Evolutionary conservation across 2,113 vertebrate species (phyloP), one percentile per base, ranked within the genome.

Genomic region (Meles meles): DNA sequence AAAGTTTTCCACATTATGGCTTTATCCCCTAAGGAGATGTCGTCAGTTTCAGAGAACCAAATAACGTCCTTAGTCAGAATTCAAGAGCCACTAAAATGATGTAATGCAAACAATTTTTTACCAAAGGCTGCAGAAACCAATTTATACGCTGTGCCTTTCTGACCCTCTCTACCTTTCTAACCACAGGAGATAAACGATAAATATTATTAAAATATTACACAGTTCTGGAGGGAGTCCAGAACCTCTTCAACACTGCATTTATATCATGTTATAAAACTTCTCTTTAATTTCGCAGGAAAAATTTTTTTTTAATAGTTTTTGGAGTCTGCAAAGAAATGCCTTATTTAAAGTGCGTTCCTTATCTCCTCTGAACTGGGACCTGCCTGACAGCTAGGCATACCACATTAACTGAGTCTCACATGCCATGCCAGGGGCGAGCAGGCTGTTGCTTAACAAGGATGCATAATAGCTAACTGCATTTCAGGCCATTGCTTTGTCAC

Each of bases 181-280:
- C 79, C 90, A 85, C 82, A 59, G 86, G 95, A 98, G 74, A 96
- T 97, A 97, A 93, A 97, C 93, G 96, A 98, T 96, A 97, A 90
- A 80, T 86, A 91, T 82, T 97, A 95, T 97, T 97, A 97, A 98
- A 98, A 97, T 96, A 95, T 93, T 90, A 94, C 13, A 88, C 39
- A 77, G 61, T 80, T 94, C 80, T 74, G 94, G 86, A 90, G 2
- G 17, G 88, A 97, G 85, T 84, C 93, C 85, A 90, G 95, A 97
- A 98, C 13, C 47, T 96, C 79, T 85, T 96, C 82, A 92, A 98
- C 87, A 88, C 21, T n/a, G 2, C 79, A 72, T 95, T 95, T 96
- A 49, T 90, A 88, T 42, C 67, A 29, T 90, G 47, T 65, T 92
- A 94, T 92, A 92, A 97, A 96, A 76, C 44, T 90, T 93, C 55